phyloP scores from a whole-genome alignment of 2,113 vertebrate genomes.

The Mirza zaza region DNA sequence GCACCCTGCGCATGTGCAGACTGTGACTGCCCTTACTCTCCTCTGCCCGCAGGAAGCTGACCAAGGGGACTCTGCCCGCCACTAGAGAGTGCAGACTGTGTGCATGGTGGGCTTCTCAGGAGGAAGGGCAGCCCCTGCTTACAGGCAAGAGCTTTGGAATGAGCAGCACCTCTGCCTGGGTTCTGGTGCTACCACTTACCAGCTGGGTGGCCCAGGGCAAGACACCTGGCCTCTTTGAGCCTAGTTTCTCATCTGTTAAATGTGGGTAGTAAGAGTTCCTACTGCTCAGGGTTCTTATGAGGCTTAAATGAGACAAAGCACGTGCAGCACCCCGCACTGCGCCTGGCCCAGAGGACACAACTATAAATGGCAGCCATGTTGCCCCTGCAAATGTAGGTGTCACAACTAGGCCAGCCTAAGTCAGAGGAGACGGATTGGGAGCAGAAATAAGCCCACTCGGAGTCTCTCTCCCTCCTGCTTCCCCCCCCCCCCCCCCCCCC shows the following conservation, averaged over 20 bases:
- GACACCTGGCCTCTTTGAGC: neutral
- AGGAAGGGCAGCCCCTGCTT: too few relatives aligned
- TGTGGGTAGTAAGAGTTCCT: neutral
- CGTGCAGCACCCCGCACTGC: neutral
- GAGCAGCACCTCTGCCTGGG: neutral
- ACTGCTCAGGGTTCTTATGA: neutral
- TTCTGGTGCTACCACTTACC: neutral
- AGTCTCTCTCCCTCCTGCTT: neutral
- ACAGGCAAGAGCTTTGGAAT: neutral
- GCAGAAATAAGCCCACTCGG: neutral
- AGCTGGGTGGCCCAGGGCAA: neutral
- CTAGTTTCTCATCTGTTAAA: neutral
- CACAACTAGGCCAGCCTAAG: neutral
- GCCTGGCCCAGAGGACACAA: neutral
- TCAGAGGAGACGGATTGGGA: neutral
- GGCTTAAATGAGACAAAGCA: neutral
- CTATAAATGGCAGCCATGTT: neutral
- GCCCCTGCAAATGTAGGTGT: neutral
- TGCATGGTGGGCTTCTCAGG: neutral
- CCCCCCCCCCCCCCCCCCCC: neutral
- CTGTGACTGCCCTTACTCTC: neutral
- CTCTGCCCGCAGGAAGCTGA: neutral
- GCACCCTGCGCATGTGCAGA: neutral
- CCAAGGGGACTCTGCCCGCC: fast-evolving
- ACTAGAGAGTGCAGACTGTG: neutral